These are phyloP conservation scores for Amphipyra tragopoginis DNA, from an alignment of 2,888 invertebrate species.

Conservation along the genomic window DNA sequence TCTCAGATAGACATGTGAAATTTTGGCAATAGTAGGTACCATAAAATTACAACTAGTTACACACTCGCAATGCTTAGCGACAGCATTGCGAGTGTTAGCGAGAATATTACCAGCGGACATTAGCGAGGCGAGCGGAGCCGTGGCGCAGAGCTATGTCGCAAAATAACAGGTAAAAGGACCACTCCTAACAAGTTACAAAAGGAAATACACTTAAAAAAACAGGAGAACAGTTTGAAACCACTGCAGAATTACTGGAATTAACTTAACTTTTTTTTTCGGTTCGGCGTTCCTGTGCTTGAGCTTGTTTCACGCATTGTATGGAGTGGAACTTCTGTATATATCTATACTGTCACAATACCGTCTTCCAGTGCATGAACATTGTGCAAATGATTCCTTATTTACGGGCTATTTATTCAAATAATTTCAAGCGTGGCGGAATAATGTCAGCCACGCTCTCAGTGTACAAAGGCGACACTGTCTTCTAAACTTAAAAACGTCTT, in stretches of 20 bases:
- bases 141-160: not conserved
- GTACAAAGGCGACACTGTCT: too few species aligned
- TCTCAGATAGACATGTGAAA: too few species aligned
- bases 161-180: not conserved
- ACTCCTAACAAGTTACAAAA: not conserved
- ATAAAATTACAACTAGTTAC: too few species aligned
- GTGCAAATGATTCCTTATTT: slow-evolving; percentile 21
- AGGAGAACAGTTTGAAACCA: too few species aligned
- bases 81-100: not conserved
- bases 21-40: too few species aligned
- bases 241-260: too few species aligned
- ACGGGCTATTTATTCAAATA: slow-evolving; percentile 26
- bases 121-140: not conserved
- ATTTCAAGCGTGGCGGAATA: too few species aligned
- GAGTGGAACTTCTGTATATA: slow-evolving; percentile 1
- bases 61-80: not conserved
- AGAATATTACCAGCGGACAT: slow-evolving; percentile 1
- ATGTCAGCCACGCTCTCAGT: too few species aligned
- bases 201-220: too few species aligned
- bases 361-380: slow-evolving; percentile 8
- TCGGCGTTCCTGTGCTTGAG: too few species aligned
- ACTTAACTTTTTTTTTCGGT: too few species aligned
- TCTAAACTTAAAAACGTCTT: too few species aligned
- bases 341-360: not conserved
- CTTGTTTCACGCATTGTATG: not conserved